phyloP scores from a whole-genome alignment of 1,140 invertebrate genomes.

The Steinernema feltiae region DNA sequence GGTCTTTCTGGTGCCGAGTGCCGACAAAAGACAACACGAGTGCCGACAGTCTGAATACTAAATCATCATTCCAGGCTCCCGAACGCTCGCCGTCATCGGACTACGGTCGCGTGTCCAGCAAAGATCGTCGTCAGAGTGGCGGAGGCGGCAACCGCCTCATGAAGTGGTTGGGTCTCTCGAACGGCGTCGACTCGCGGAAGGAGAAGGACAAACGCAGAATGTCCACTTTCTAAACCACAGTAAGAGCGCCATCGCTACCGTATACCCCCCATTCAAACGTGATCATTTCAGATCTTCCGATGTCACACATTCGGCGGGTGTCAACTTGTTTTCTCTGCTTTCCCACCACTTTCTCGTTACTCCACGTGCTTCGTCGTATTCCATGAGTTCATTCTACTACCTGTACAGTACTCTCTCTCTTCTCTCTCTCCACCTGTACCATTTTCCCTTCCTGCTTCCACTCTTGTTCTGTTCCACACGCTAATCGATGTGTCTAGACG shows the following conservation, averaged over 20 bases:
- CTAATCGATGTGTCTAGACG: too few relatives aligned
- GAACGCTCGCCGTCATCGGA: not conserved
- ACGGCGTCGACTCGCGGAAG: not conserved
- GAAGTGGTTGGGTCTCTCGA: not conserved
- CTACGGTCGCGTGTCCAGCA: not conserved
- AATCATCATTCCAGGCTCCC: too few relatives aligned
- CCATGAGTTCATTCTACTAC: not conserved
- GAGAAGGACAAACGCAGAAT: slow-evolving; percentile 7
- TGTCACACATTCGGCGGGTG: slow-evolving; percentile 1
- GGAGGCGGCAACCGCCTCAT: not conserved
- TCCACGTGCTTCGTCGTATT: not conserved
- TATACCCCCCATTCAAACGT: too few relatives aligned
- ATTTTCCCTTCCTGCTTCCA: too few relatives aligned
- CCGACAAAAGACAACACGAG: too few relatives aligned
- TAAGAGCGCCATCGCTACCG: too few relatives aligned
- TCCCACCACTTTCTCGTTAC: not conserved
- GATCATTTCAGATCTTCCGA: slow-evolving; percentile 7
- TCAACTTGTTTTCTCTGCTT: not conserved
- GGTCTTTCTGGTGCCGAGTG: too few relatives aligned
- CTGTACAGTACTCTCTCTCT: not conserved
- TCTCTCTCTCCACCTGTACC: not conserved
- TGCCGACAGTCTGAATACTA: too few relatives aligned
- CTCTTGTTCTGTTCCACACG: too few relatives aligned
- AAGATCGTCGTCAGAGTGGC: slow-evolving; percentile 1
- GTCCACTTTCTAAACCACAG: not conserved